Conservation (phyloP, 1,140 invertebrate genomes). For the Trichogramma pretiosum region DNA sequence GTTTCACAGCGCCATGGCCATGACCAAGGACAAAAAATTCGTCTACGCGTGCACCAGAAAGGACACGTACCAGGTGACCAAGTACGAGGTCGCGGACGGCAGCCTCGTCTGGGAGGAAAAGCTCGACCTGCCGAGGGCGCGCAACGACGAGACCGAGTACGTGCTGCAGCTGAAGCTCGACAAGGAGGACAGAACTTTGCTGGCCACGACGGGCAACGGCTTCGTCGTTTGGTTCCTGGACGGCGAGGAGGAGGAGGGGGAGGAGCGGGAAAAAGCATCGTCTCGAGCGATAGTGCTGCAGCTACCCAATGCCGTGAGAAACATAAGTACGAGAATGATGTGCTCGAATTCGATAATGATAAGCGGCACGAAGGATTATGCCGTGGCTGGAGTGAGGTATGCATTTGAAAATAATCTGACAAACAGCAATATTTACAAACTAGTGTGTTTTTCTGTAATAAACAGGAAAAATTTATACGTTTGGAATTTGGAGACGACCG, state of each 20-base stretch:
- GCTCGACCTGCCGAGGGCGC: slow-evolving; percentile 51
- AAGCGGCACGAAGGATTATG: slow-evolving; percentile 81
- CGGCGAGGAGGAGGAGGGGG: slow-evolving; percentile 45
- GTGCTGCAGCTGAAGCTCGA: slow-evolving; percentile 77
- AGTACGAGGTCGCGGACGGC: slow-evolving; percentile 46
- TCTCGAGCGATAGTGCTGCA: slow-evolving; percentile 65
- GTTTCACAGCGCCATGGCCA: slow-evolving; percentile 66
- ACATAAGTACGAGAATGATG: slow-evolving; percentile 84
- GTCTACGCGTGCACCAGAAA: slow-evolving; percentile 55
- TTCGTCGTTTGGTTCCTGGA: slow-evolving; percentile 67
- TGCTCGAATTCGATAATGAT: slow-evolving; percentile 85
- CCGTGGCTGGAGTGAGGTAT: slow-evolving; percentile 85
- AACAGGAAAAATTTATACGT: slow-evolving; percentile 91
- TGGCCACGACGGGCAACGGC: slow-evolving; percentile 78
- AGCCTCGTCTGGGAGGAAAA: slow-evolving; percentile 52
- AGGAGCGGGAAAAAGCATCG: no score
- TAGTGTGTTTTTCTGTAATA: background rate
- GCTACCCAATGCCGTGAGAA: slow-evolving; percentile 81
- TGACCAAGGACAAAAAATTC: slow-evolving; percentile 49
- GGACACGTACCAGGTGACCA: slow-evolving; percentile 49
- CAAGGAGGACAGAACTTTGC: slow-evolving; percentile 67
- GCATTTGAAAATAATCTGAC: background rate
- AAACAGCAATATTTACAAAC: background rate
- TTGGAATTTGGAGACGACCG: slow-evolving; percentile 71
- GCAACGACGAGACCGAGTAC: slow-evolving; percentile 62